phyloP scores from a whole-genome alignment of 2,797 vertebrate genomes.

The Heliangelus exortis region DNA sequence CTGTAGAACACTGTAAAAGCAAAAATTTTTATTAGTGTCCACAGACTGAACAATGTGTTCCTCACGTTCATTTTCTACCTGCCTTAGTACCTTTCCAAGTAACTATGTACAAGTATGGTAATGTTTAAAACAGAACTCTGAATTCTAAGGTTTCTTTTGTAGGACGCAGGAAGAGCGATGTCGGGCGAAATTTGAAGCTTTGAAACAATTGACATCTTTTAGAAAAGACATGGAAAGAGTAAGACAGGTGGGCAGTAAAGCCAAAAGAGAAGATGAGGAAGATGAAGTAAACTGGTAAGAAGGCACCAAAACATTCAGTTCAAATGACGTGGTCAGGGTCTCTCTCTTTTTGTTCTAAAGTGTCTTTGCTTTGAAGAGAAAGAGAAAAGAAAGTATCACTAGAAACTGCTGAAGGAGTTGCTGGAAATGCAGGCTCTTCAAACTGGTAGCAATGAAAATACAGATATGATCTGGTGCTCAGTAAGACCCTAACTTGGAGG shows the following conservation, averaged over 20 bases:
- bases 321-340: neutral
- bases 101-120: neutral
- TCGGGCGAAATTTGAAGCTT: constrained; percentile 62
- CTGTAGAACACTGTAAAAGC: neutral
- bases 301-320: neutral
- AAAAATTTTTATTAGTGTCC: neutral
- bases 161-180: constrained; percentile 75
- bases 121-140: neutral
- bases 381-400: neutral
- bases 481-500: neutral
- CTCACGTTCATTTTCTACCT: neutral
- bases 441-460: neutral
- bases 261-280: constrained; percentile 22
- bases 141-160: neutral
- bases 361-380: neutral
- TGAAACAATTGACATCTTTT: constrained; percentile 45
- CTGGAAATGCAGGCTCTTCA: neutral
- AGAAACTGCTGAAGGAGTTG: neutral
- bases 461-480: neutral
- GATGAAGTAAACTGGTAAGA: constrained; percentile 64
- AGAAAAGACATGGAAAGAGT: constrained; percentile 63
- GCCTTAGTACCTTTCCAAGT: neutral
- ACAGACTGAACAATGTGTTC: neutral
- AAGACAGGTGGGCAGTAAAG: constrained; percentile 3
- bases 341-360: neutral